Conservation (phyloP, 2,888 invertebrate species). For the Leucoma salicis region DNA sequence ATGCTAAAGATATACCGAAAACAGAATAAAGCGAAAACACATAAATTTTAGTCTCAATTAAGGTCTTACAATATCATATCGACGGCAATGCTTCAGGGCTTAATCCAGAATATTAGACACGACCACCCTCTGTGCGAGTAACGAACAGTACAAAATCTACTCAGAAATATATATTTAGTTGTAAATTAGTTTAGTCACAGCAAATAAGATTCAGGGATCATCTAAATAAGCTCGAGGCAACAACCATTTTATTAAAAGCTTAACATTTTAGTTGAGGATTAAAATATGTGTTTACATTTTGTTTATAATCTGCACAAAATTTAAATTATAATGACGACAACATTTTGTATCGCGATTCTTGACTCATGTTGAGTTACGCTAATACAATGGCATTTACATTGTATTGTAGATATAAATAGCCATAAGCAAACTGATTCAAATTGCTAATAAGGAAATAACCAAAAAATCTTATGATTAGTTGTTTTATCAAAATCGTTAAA, state of each 20-base stretch:
- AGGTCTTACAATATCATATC: background rate
- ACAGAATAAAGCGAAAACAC: too few species aligned
- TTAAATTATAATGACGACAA: background rate
- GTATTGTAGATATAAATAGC: too few species aligned
- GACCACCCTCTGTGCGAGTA: background rate
- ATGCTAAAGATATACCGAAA: too few species aligned
- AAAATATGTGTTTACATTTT: conserved; percentile 6
- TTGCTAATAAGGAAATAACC: too few species aligned
- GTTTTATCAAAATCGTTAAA: too few species aligned
- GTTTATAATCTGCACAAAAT: conserved; percentile 8
- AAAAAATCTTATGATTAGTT: too few species aligned
- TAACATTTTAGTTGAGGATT: conserved; percentile 15
- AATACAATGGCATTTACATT: too few species aligned
- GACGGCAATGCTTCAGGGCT: background rate
- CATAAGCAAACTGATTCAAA: too few species aligned
- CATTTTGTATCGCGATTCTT: too few species aligned
- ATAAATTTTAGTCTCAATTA: background rate
- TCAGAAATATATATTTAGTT: conserved; percentile 24
- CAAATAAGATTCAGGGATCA: conserved; percentile 42
- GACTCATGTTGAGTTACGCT: too few species aligned
- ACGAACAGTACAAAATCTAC: conserved; percentile 9
- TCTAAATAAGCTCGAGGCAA: conserved; percentile 41
- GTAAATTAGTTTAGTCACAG: conserved; percentile 36
- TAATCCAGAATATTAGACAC: background rate
- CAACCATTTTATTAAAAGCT: conserved; percentile 19